Evolutionary conservation across 2,797 vertebrate species (phyloP).

Genomic region (Clarias laeviceps): DNA sequence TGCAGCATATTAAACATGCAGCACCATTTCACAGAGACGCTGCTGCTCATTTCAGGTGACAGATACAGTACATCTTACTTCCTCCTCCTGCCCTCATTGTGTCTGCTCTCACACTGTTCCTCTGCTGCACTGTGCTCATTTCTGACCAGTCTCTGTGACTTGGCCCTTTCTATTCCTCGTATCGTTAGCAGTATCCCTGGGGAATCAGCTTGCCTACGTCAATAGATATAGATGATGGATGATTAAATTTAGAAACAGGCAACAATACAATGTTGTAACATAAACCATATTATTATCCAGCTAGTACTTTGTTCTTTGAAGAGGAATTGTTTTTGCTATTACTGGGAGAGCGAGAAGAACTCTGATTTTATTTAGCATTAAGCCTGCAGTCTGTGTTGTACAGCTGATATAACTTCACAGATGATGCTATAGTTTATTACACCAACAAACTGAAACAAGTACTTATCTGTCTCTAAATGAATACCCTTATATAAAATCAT

Average conservation of each 20-base stretch:
- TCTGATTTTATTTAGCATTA: slow-evolving; percentile 12
- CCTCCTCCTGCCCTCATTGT: slow-evolving; percentile 47
- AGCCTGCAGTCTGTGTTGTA: slow-evolving; percentile 31
- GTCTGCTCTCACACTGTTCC: slow-evolving; percentile 22
- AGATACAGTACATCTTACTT: slow-evolving; percentile 59
- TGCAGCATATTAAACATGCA: slow-evolving; percentile 59
- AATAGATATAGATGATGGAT: slow-evolving; percentile 32
- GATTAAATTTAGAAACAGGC: slow-evolving; percentile 13
- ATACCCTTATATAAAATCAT: slow-evolving; percentile 14
- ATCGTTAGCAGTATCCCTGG: slow-evolving; percentile 32
- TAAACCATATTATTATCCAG: slow-evolving; percentile 4
- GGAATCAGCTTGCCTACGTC: slow-evolving; percentile 39
- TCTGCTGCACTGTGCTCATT: slow-evolving; percentile 33
- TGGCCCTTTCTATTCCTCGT: slow-evolving; percentile 15
- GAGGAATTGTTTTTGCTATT: background rate
- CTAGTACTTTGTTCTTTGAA: background rate
- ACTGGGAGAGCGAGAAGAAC: slow-evolving; percentile 13
- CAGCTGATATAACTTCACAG: slow-evolving; percentile 22
- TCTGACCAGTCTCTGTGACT: slow-evolving; percentile 40
- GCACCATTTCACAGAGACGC: slow-evolving; percentile 51
- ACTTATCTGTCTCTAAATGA: slow-evolving; percentile 42
- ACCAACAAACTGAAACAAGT: slow-evolving; percentile 42
- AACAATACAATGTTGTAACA: background rate
- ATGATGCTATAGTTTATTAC: background rate
- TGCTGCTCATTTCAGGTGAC: slow-evolving; percentile 57